Conservation (phyloP, 2,888 invertebrate species). For the Calephelis perditalis region DNA sequence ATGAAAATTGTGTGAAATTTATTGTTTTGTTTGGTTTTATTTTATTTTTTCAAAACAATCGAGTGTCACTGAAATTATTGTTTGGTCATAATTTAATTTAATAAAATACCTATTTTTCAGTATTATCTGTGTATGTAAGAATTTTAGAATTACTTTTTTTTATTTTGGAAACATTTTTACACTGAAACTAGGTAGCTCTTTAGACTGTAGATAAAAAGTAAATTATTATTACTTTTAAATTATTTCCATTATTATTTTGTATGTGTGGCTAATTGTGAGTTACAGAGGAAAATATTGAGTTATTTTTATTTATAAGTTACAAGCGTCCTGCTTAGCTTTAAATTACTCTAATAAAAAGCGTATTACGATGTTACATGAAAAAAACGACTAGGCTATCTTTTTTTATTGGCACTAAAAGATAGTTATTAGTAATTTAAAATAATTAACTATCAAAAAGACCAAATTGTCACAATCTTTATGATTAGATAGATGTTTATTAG, state of each 20-base stretch:
- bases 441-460: background rate
- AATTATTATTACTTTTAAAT: conserved; percentile 75
- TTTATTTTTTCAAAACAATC: conserved; percentile 50
- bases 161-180: conserved; percentile 58
- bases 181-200: conserved; percentile 65
- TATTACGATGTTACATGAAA: background rate
- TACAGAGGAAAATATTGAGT: conserved; percentile 42
- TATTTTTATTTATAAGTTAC: conserved; percentile 47
- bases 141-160: conserved; percentile 59
- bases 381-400: background rate
- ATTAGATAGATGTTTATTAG: background rate
- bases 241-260: conserved; percentile 63
- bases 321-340: conserved; percentile 73
- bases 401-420: background rate
- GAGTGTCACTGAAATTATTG: conserved; percentile 42
- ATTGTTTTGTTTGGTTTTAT: conserved; percentile 69
- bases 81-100: conserved; percentile 48
- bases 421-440: background rate
- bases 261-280: conserved; percentile 44
- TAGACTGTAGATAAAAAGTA: conserved; percentile 67
- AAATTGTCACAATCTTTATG: background rate
- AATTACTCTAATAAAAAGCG: conserved; percentile 36
- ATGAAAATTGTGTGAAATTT: conserved; percentile 72
- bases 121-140: conserved; percentile 69
- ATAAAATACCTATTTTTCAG: conserved; percentile 61